These are phyloP conservation scores for Microctenopoma stevenorrisi DNA, from an alignment of 2,797 vertebrate species.

Conservation along the genomic window DNA sequence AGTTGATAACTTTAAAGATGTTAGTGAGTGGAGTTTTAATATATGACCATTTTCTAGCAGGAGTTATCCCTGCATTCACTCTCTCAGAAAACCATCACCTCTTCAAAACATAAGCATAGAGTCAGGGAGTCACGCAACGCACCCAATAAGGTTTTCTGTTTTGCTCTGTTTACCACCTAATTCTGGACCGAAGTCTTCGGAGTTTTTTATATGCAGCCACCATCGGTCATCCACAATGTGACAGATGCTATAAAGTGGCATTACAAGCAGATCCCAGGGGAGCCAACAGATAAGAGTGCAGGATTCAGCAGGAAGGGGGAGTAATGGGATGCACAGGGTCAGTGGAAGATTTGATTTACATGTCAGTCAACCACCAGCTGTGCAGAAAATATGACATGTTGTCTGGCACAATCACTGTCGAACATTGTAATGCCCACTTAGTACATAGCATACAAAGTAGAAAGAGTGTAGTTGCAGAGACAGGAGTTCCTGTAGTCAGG, in stretches of 20 bases:
- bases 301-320: slow-evolving; percentile 36
- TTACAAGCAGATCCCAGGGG: slow-evolving; percentile 55
- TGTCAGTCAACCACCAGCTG: slow-evolving; percentile 25
- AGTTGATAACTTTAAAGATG: not conserved
- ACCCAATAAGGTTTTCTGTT: slow-evolving; percentile 23
- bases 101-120: slow-evolving; percentile 50
- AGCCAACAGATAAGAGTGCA: slow-evolving; percentile 31
- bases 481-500: not conserved
- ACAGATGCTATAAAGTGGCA: slow-evolving; percentile 61
- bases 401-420: not conserved
- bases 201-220: slow-evolving; percentile 34
- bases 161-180: not conserved
- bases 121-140: slow-evolving; percentile 44
- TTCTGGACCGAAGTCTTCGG: slow-evolving; percentile 4
- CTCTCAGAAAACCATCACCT: slow-evolving; percentile 58
- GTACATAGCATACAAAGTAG: slow-evolving; percentile 4
- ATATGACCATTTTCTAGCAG: too few relatives aligned
- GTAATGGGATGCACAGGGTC: slow-evolving; percentile 42
- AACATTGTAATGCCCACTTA: not conserved
- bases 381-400: slow-evolving; percentile 18
- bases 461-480: slow-evolving; percentile 7
- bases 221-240: slow-evolving; percentile 54
- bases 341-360: slow-evolving; percentile 37
- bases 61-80: too few relatives aligned
- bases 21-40: not conserved